Base-by-base conservation (phyloP, 2,888 invertebrate genomes). In the Phyllotreta striolata region DNA sequence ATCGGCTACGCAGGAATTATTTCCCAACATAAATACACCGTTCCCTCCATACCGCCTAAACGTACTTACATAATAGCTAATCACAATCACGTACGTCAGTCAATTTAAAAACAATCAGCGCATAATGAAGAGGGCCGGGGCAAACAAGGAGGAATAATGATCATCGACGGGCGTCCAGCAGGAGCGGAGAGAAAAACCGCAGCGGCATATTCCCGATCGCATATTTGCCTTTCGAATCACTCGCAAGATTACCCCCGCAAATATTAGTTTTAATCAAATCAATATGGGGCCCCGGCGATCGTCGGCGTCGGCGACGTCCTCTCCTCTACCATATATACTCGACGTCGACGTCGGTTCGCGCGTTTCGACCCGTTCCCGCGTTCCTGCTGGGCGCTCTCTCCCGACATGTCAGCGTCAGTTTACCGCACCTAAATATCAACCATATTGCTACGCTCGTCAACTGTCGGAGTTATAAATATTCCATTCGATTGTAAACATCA, bases 361-460 rank as follows among this genome's bases (percentile, higher is more conserved):
- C 34, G 6, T 3, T 51, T 38, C 35, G 14, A 24, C 62, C 24
- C 24, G 24, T 24, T 24, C 24, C 24, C 24, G n/a, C n/a, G 69
- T 78, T 79, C 79, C 80, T 65, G 73, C 77, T 72, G 79, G 74
- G 74, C 78, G 74, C 72, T 77, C 74, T 24, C 24, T 24, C 24
- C n/a, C 24, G 24, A 24, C 24, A 24, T 24, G 24, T 24, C 72
- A 70, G 74, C 44, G 74, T 34, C 8, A 34, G 35, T 34, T 49
- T 49, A 8, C 49, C 38, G 38, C 54, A 58, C 52, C 79, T 78
- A 81, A 80, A 81, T 76, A 76, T 80, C 78, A 75, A 81, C 78
- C 82, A 82, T 82, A 81, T 82, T 81, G 82, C 81, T 80, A 78
- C 81, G 82, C 80, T 82, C 82, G 81, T 81, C 82, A 80, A 81